These are phyloP conservation scores for Smutsia gigantea DNA, from an alignment of 2,797 vertebrate species.

Conservation along the genomic window DNA sequence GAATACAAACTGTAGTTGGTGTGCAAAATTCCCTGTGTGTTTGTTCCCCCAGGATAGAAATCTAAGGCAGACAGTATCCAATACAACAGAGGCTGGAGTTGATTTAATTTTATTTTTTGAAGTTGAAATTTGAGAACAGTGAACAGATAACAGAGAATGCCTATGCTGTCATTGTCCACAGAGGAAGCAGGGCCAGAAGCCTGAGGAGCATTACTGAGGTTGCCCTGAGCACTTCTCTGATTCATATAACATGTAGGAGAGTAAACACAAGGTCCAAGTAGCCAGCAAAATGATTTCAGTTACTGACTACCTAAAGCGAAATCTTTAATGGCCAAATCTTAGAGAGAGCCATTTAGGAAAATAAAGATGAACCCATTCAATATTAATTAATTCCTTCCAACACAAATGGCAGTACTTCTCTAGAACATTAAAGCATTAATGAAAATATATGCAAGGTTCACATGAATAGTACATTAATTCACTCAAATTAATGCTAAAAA, in stretches of 20 bases:
- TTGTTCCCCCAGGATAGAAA: neutral
- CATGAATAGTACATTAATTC: constrained; percentile 23
- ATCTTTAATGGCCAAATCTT: constrained; percentile 32
- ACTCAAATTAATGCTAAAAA: neutral
- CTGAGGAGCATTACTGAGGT: neutral
- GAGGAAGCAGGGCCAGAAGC: neutral
- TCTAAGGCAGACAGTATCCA: neutral
- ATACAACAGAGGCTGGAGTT: neutral
- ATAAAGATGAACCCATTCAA: neutral
- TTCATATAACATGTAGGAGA: neutral
- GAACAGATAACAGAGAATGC: neutral
- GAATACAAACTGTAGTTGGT: neutral
- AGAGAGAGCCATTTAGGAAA: constrained; percentile 21
- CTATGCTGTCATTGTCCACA: neutral
- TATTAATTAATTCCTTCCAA: constrained; percentile 54
- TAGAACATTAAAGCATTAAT: constrained; percentile 50
- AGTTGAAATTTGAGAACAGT: neutral
- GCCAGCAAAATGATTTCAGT: constrained; percentile 1
- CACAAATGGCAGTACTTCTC: neutral
- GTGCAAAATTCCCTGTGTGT: neutral
- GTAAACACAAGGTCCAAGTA: neutral
- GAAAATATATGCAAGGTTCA: constrained; percentile 47
- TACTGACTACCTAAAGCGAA: neutral
- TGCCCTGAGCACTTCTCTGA: neutral
- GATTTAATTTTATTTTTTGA: neutral